Evolutionary conservation across 2,888 invertebrate species (phyloP).

Genomic region (Acrobasis repandana): DNA sequence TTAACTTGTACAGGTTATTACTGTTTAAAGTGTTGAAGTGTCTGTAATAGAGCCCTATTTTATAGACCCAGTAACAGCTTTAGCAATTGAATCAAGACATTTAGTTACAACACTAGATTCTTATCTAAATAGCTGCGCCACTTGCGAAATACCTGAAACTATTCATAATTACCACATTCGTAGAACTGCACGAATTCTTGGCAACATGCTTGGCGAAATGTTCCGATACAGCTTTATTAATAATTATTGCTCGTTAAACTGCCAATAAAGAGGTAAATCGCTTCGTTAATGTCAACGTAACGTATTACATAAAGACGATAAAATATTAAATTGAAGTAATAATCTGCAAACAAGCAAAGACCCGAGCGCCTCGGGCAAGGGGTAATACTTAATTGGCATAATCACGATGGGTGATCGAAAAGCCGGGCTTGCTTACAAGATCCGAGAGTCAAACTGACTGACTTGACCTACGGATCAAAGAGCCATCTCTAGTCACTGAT

Average conservation of each 20-base stretch:
- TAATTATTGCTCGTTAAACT: conserved; percentile 13
- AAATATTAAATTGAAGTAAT: conserved; percentile 22
- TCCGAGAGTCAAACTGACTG: conserved; percentile 37
- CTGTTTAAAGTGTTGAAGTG: background rate
- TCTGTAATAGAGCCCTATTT: conserved; percentile 1
- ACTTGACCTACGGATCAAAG: conserved; percentile 40
- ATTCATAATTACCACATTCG: conserved; percentile 15
- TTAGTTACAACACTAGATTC: conserved; percentile 16
- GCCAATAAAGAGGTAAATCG: conserved; percentile 19
- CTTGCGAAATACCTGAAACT: conserved; percentile 12
- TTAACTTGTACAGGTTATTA: background rate
- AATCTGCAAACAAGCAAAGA: conserved; percentile 19
- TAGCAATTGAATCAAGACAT: conserved; percentile 13
- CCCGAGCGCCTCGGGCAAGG: conserved; percentile 15
- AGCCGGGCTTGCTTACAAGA: conserved; percentile 34
- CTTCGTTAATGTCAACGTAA: conserved; percentile 20
- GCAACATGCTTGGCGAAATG: background rate
- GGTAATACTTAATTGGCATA: conserved; percentile 39
- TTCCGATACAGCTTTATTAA: conserved; percentile 10
- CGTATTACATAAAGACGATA: conserved; percentile 19
- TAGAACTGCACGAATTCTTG: conserved; percentile 6
- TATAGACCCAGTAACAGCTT: background rate
- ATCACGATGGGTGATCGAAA: conserved; percentile 44
- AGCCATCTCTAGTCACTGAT: conserved; percentile 35
- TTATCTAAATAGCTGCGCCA: conserved; percentile 4